These are phyloP conservation scores for Dermatophagoides farinae DNA, from an alignment of 1,140 invertebrate genomes.

Conservation along the genomic window DNA sequence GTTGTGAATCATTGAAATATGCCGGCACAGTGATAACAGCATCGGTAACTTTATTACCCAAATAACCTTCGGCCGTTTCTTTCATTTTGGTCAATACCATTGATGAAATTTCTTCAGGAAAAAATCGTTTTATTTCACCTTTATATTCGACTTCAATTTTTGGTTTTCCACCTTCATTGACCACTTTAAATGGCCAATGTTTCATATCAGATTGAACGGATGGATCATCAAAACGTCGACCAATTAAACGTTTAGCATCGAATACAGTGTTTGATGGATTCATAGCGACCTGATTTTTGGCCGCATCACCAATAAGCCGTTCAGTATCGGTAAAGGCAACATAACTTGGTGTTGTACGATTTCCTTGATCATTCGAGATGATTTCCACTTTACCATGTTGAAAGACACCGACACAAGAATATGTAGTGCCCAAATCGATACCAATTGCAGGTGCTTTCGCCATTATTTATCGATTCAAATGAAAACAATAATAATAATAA, in stretches of 20 bases:
- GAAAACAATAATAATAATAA: too few relatives aligned
- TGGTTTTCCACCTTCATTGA: slow-evolving; percentile 61
- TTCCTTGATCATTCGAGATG: slow-evolving; percentile 92
- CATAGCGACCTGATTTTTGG: slow-evolving; percentile 56
- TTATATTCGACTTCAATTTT: slow-evolving; percentile 52
- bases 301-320: slow-evolving; percentile 86
- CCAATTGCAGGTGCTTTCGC: slow-evolving; percentile 23
- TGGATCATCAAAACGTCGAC: slow-evolving; percentile 71
- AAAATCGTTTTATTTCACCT: slow-evolving; percentile 33
- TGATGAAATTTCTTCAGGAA: slow-evolving; percentile 35
- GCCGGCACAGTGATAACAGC: slow-evolving; percentile 79
- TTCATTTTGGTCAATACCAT: slow-evolving; percentile 60
- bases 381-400: slow-evolving; percentile 77
- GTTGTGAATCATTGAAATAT: slow-evolving; percentile 49
- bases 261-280: slow-evolving; percentile 31
- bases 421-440: slow-evolving; percentile 33
- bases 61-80: slow-evolving; percentile 77
- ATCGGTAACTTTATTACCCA: slow-evolving; percentile 64
- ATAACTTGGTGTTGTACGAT: slow-evolving; percentile 89
- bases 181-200: slow-evolving; percentile 83
- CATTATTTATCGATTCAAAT: too few relatives aligned
- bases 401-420: slow-evolving; percentile 35
- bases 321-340: slow-evolving; percentile 93
- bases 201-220: slow-evolving; percentile 84
- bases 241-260: slow-evolving; percentile 55